Evolutionary conservation across 2,888 invertebrate genomes (phyloP), one percentile per base, ranked within the genome.

Genomic region (Heterodera filipjevi): DNA sequence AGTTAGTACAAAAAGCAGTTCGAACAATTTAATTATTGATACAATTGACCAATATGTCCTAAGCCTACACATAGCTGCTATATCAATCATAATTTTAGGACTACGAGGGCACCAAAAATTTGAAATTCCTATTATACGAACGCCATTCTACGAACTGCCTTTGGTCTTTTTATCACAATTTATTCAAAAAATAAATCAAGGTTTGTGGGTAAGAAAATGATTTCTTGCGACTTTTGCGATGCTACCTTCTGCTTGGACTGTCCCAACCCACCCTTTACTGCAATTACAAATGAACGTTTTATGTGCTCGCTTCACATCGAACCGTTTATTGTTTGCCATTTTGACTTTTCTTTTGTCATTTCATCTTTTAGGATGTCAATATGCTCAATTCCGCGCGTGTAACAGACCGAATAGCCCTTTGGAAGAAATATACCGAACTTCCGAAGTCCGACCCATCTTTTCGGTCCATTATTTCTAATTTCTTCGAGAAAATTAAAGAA

Each of bases 251-350:
- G 98, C 90, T 92, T 94, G 91, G 97, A 98, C 90, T 98, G 98
- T 89, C 90, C 97, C 81, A 94, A 95, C 90, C 96, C 97, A 0
- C 97, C 97, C 0, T 91, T 98, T 77, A 79, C 79, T 30, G 32
- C 71, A 19, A 19, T 53, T 44, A 66, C 77, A 14, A 79, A 79
- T 27, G 79, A 94, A 95, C 0, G 93, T 44, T 98, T 97, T 97
- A 96, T 97, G 95, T 98, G 98, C 90, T 97, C 97, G 0, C 95
- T 95, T 90, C 98, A 98, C 90, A 93, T 94, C 0, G 95, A 98
- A 90, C 94, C 95, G 86, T 93, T 93, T 83, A 92, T 96, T 46
- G 81, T 81, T 27, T 30, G 75, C 71, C 12, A 39, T 66, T 33
- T 6, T 32, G 10, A 12, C 10, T 2, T 33, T 71, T 77, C 30